phyloP scores from a whole-genome alignment of 2,113 vertebrate species.

The Tringa solitaria region DNA sequence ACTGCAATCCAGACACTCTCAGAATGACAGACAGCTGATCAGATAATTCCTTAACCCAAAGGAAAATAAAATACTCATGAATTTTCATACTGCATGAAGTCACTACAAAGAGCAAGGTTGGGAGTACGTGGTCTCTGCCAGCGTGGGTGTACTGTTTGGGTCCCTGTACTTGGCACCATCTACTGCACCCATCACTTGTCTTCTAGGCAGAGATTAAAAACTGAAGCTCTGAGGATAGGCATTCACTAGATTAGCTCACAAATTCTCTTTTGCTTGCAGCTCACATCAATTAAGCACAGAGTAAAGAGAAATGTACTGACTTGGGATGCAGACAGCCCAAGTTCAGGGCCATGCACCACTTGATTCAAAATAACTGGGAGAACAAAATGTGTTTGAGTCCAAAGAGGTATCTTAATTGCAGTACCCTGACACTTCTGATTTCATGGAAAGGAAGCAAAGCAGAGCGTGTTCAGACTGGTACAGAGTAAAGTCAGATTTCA shows the following conservation, averaged over 20 bases:
- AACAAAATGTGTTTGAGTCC: background rate
- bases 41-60: constrained; percentile 41
- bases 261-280: constrained; percentile 28
- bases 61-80: constrained; percentile 47
- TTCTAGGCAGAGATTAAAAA: constrained; percentile 41
- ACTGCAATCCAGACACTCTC: constrained; percentile 1
- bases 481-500: background rate
- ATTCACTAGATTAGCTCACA: constrained; percentile 20
- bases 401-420: background rate
- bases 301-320: background rate
- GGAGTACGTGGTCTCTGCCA: background rate
- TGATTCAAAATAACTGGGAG: background rate
- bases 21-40: constrained; percentile 41
- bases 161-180: constrained; percentile 25
- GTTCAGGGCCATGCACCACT: background rate
- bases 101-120: constrained; percentile 12
- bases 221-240: background rate
- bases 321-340: background rate
- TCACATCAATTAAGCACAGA: background rate
- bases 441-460: background rate
- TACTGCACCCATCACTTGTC: constrained; percentile 21
- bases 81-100: constrained; percentile 40
- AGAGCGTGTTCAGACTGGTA: background rate
- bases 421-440: background rate
- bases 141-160: constrained; percentile 35